Conservation (phyloP, 2,113 vertebrate species). For the Macroglossus sobrinus region DNA sequence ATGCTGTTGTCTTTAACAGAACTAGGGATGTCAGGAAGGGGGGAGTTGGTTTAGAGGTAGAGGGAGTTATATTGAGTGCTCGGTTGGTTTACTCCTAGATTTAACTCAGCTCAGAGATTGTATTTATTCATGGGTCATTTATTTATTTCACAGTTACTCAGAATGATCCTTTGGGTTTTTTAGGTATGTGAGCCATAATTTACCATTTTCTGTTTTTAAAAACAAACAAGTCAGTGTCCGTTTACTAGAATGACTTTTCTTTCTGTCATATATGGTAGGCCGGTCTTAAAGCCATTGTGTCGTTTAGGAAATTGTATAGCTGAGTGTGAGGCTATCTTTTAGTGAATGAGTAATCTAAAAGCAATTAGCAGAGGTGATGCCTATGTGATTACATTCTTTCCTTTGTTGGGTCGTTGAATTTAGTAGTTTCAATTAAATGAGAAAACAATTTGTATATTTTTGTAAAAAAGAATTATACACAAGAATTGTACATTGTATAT, state of each 20-base stretch:
- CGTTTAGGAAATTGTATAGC: slow-evolving; percentile 28
- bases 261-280: slow-evolving; percentile 52
- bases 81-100: slow-evolving; percentile 58
- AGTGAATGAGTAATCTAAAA: slow-evolving; percentile 22
- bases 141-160: slow-evolving; percentile 78
- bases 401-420: slow-evolving; percentile 72
- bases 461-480: not conserved
- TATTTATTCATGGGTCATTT: slow-evolving; percentile 58
- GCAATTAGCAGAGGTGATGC: not conserved
- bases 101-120: slow-evolving; percentile 69
- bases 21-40: not conserved
- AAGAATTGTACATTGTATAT: not conserved
- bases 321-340: slow-evolving; percentile 42
- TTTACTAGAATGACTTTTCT: slow-evolving; percentile 45
- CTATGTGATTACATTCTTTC: slow-evolving; percentile 31
- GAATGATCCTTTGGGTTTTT: slow-evolving; percentile 59
- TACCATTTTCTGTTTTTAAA: slow-evolving; percentile 71
- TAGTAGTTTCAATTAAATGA: slow-evolving; percentile 68
- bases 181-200: slow-evolving; percentile 50
- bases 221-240: slow-evolving; percentile 12
- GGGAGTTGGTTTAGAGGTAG: not conserved
- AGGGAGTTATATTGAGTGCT: not conserved
- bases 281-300: slow-evolving; percentile 50
- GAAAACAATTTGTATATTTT: slow-evolving; percentile 67
- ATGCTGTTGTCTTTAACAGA: not conserved